Percentiles rank a stretch among this genome's conserved stretches.
Conservation (phyloP, 2,797 vertebrate genomes). For the Dryobates pubescens region DNA sequence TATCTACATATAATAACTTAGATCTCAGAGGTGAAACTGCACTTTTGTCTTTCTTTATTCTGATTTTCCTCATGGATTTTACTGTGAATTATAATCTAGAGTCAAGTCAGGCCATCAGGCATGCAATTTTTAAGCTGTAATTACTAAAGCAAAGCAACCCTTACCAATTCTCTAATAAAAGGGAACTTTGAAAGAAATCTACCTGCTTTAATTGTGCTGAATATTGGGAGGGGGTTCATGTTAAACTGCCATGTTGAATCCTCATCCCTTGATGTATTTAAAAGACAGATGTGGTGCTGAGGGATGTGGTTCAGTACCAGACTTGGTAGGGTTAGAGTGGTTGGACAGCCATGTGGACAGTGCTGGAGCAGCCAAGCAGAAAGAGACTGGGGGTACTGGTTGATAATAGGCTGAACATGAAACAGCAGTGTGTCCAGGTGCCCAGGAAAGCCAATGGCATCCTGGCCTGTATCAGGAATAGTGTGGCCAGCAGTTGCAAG, state of each 20-base stretch:
- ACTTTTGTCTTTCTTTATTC: not conserved
- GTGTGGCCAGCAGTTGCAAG: no score
- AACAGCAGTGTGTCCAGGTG: no score
- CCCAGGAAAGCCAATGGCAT: no score
- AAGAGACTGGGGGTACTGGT: no score
- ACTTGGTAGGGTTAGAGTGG: no score
- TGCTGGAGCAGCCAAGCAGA: no score
- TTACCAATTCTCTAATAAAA: not conserved
- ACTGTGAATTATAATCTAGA: not conserved
- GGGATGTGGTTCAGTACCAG: no score
- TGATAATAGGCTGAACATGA: no score
- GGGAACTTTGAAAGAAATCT: not conserved
- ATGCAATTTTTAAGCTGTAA: not conserved
- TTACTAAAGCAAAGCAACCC: not conserved
- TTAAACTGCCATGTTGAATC: not conserved
- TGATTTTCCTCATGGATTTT: not conserved
- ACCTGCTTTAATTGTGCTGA: not conserved
- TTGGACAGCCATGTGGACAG: no score
- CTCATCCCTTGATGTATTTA: no score
- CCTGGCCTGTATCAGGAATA: no score
- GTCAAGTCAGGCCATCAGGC: not conserved
- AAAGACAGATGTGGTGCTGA: no score
- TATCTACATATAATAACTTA: rapidly evolving
- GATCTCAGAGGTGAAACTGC: not conserved
- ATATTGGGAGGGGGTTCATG: not conserved